Conservation (phyloP, 2,888 invertebrate species). For the Drosophila emarginata region DNA sequence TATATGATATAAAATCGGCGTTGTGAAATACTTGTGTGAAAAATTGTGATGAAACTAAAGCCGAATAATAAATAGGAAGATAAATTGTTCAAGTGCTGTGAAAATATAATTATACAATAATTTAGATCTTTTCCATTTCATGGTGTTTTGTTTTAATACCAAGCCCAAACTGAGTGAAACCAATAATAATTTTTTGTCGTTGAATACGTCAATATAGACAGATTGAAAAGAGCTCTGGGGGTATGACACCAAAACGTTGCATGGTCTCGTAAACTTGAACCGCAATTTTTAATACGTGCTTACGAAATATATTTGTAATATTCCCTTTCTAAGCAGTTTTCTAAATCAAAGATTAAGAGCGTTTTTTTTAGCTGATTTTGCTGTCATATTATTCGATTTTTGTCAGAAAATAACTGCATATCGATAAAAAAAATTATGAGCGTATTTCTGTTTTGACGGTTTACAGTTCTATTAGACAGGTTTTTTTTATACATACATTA, state of each 20-base stretch:
- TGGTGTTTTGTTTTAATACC: not conserved
- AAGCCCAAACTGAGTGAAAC: not conserved
- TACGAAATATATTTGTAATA: not conserved
- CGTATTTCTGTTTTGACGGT: too few relatives aligned
- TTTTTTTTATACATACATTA: not conserved
- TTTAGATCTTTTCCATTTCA: not conserved
- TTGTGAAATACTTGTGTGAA: slow-evolving; percentile 1
- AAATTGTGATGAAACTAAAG: not conserved
- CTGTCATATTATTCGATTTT: not conserved
- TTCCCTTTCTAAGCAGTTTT: not conserved
- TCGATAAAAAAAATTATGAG: not conserved
- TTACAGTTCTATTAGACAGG: not conserved
- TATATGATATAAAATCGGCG: not conserved
- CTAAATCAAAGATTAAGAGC: not conserved
- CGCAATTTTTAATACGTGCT: not conserved
- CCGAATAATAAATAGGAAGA: not conserved
- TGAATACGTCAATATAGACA: not conserved
- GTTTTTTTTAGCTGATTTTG: not conserved
- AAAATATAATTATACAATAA: not conserved
- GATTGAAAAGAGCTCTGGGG: not conserved
- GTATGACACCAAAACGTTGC: too few relatives aligned
- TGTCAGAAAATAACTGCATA: not conserved
- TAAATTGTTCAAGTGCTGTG: not conserved
- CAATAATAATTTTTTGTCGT: not conserved
- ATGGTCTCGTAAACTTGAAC: too few relatives aligned